phyloP scores from a whole-genome alignment of 2,113 vertebrate genomes.

The cat (Felis catus) region F.catus_Fca126_mat1.0 CM031421.1:63539501-63540000 shows the following conservation, averaged over 20 bases:
- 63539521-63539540: not conserved
- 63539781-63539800: not conserved
- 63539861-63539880: not conserved
- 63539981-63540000: not conserved
- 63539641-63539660: not conserved
- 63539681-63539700: not conserved
- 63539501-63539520: not conserved
- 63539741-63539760: not conserved
- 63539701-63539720: conserved; percentile 21
- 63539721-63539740: not conserved
- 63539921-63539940: not conserved
- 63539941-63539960: not conserved
- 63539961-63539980: not conserved
- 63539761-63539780: not conserved
- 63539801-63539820: not conserved
- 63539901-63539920: not conserved
- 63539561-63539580: not conserved
- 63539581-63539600: not conserved
- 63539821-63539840: not conserved
- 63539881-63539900: not conserved
- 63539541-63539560: not conserved
- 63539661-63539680: not conserved
- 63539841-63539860: not conserved
- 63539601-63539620: not conserved
- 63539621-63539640: not conserved